Conservation (phyloP, 2,888 invertebrate genomes). For the Lypha dubia region DNA sequence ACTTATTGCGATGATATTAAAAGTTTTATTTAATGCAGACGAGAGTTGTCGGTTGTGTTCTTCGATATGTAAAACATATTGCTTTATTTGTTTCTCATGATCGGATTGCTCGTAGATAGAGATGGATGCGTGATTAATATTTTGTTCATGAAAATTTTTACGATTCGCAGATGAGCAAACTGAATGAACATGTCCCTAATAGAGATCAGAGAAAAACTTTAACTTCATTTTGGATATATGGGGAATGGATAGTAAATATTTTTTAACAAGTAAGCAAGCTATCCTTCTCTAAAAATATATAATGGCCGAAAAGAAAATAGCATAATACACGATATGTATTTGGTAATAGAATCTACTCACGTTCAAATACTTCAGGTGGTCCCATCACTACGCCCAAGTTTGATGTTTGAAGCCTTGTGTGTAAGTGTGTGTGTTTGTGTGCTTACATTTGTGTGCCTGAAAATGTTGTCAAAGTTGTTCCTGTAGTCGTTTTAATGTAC, state of each 20-base stretch:
- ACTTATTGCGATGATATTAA: conserved; percentile 59
- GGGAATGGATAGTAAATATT: no score
- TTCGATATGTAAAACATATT: conserved; percentile 71
- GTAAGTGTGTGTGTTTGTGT: conserved; percentile 3
- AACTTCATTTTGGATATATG: no score
- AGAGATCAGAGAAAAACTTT: no score
- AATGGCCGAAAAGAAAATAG: no score
- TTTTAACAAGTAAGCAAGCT: no score
- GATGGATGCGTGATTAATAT: neutral
- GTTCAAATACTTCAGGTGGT: neutral
- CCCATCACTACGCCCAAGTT: neutral
- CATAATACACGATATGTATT: no score
- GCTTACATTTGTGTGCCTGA: conserved; percentile 10
- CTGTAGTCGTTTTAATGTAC: conserved; percentile 44
- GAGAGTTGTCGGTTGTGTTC: conserved; percentile 67
- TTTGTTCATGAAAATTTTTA: neutral
- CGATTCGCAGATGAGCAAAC: neutral
- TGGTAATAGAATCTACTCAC: no score
- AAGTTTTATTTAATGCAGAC: conserved; percentile 40
- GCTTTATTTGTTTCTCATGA: conserved; percentile 66
- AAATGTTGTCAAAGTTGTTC: conserved; percentile 52
- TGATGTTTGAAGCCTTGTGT: neutral
- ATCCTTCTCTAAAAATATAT: no score
- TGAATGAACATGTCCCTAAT: neutral
- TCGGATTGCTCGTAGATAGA: conserved; percentile 9